Evolutionary conservation across 2,113 vertebrate species (phyloP).

Genomic region (Puntigrus tetrazona): DNA sequence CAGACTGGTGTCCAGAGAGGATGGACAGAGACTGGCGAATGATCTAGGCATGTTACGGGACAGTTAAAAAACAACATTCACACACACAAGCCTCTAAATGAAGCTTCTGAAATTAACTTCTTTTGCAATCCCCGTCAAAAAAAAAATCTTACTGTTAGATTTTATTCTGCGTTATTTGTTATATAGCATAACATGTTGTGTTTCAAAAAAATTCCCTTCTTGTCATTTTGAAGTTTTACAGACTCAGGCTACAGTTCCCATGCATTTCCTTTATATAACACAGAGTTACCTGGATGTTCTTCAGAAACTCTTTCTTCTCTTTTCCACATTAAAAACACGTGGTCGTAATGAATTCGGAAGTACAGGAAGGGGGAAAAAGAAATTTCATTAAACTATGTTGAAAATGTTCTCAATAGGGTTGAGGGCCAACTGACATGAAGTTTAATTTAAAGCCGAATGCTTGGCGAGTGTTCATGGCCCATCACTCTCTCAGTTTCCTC

Average conservation of each 20-base stretch:
- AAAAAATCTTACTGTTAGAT: background rate
- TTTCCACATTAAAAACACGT: background rate
- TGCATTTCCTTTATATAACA: background rate
- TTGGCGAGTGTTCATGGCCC: background rate
- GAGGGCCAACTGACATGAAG: too few relatives aligned
- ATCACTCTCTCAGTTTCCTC: background rate
- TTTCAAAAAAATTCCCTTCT: too few relatives aligned
- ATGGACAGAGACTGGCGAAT: conserved; percentile 73
- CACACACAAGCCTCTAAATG: background rate
- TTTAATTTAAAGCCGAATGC: background rate
- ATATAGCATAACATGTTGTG: too few relatives aligned
- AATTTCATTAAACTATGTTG: background rate
- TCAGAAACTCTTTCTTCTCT: background rate
- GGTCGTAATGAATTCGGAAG: background rate
- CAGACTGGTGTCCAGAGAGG: conserved; percentile 76
- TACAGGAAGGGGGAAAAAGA: too few relatives aligned
- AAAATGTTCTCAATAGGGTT: too few relatives aligned
- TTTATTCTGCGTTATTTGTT: background rate
- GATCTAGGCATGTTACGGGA: conserved; percentile 74
- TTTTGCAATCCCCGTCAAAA: background rate
- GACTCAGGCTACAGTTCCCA: background rate
- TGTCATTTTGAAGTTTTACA: background rate
- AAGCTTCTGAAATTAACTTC: background rate
- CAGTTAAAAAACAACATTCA: background rate
- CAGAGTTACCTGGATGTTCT: background rate